These are phyloP conservation scores for Polypterus senegalus DNA, from an alignment of 2,113 vertebrate species.

Conservation along the genomic window DNA sequence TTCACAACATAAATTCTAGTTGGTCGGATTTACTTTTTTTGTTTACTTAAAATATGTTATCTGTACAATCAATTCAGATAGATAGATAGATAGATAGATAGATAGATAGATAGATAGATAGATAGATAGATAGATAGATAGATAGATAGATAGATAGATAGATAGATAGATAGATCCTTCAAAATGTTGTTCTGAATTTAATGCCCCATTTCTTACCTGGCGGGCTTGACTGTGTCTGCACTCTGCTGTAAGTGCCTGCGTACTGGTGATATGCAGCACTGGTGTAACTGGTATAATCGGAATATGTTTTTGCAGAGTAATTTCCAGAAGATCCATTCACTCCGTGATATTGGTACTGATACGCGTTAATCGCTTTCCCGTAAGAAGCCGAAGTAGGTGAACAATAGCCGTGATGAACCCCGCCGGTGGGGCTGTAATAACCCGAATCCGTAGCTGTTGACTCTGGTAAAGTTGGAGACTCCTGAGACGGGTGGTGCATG, in stretches of 20 bases:
- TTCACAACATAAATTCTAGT: too few relatives aligned
- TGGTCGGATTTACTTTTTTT: too few relatives aligned
- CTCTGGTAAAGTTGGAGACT: conserved; percentile 94
- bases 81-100: too few relatives aligned
- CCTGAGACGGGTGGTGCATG: conserved; percentile 80
- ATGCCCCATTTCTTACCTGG: conserved; percentile 56
- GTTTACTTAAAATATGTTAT: too few relatives aligned
- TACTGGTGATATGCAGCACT: conserved; percentile 84
- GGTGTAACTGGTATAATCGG: conserved; percentile 76
- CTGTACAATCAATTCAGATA: too few relatives aligned
- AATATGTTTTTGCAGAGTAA: conserved; percentile 84
- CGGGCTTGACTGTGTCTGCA: conserved; percentile 70
- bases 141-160: too few relatives aligned
- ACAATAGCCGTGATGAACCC: conserved; percentile 84
- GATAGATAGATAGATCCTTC: too few relatives aligned
- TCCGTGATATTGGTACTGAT: conserved; percentile 90
- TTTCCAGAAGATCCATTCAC: conserved; percentile 76
- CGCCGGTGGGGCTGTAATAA: conserved; percentile 86
- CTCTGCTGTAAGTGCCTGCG: conserved; percentile 80
- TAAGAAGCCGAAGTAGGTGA: conserved; percentile 85
- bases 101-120: too few relatives aligned
- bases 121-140: too few relatives aligned
- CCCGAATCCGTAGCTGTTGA: conserved; percentile 94
- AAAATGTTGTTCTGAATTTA: not conserved
- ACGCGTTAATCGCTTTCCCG: conserved; percentile 83